A percentile compares a stretch with the other conserved stretches of the same genome.
These are phyloP conservation scores for Xanthia icteritia DNA, from an alignment of 2,888 invertebrate genomes.

Conservation along the genomic window DNA sequence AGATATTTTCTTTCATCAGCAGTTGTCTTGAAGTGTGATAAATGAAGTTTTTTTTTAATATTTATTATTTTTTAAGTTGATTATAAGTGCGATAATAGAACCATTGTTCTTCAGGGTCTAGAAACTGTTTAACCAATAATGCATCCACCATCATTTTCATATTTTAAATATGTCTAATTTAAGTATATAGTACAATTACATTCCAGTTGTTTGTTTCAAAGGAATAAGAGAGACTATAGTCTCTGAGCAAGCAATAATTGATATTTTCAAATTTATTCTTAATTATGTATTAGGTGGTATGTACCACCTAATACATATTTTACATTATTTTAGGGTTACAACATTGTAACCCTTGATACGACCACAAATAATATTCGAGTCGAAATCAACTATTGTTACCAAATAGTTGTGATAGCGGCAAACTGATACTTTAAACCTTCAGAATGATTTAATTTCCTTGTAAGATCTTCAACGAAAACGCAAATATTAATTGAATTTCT, in stretches of 20 bases:
- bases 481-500: constrained; percentile 80
- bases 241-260: neutral
- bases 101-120: neutral
- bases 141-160: neutral
- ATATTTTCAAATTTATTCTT: too few relatives aligned
- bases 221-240: neutral
- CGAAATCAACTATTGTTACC: constrained; percentile 52
- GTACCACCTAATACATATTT: neutral
- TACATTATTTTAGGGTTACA: neutral
- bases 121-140: neutral
- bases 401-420: constrained; percentile 65
- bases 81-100: neutral
- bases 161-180: neutral
- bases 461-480: constrained; percentile 72
- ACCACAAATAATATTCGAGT: neutral
- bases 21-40: neutral
- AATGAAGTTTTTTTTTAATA: neutral
- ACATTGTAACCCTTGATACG: neutral
- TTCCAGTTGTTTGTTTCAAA: neutral
- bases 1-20: neutral
- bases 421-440: constrained; percentile 69
- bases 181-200: neutral
- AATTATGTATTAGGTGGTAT: neutral
- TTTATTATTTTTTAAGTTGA: too few relatives aligned
- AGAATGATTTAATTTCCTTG: constrained; percentile 78